phyloP scores from a whole-genome alignment of 2,113 vertebrate genomes.

The Speoplatyrhinus poulsoni region DNA sequence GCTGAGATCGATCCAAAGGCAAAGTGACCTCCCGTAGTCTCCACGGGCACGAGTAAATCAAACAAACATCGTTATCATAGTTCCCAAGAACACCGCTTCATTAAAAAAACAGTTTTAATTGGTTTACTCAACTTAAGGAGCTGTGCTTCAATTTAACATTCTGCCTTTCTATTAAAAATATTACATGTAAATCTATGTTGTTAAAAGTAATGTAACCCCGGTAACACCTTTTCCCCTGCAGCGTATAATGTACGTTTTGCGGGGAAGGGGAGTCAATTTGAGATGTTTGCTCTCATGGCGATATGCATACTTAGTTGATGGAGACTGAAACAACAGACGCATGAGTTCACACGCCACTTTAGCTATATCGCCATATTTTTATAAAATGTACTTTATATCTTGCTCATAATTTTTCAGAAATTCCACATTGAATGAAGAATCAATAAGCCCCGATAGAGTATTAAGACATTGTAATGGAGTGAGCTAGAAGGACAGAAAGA shows the following conservation, averaged over 20 bases:
- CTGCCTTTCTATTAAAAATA: neutral
- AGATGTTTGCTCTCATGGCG: no score
- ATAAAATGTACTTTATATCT: neutral
- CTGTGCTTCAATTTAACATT: constrained; percentile 5
- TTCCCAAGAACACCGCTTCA: constrained; percentile 29
- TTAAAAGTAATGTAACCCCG: neutral
- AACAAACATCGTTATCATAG: constrained; percentile 20
- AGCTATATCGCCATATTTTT: neutral
- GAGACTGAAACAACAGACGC: neutral
- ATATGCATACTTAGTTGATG: no score
- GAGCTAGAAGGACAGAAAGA: constrained; percentile 8
- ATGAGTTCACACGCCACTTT: neutral
- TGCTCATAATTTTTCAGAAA: neutral
- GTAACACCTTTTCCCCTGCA: neutral
- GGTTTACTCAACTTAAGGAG: constrained; percentile 32
- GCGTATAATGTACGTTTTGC: no score
- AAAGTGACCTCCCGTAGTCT: constrained; percentile 43
- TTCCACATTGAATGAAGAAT: neutral
- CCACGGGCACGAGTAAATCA: constrained; percentile 1
- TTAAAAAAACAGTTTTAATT: constrained; percentile 52
- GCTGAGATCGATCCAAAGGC: constrained; percentile 42
- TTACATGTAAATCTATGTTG: neutral
- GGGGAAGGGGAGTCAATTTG: no score
- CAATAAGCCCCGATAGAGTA: constrained; percentile 1
- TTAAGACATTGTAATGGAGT: constrained; percentile 9